Evolutionary conservation across 2,113 vertebrate genomes (phyloP), one percentile per base, ranked within the genome.

Genomic region (Gambusia holbrooki): DNA sequence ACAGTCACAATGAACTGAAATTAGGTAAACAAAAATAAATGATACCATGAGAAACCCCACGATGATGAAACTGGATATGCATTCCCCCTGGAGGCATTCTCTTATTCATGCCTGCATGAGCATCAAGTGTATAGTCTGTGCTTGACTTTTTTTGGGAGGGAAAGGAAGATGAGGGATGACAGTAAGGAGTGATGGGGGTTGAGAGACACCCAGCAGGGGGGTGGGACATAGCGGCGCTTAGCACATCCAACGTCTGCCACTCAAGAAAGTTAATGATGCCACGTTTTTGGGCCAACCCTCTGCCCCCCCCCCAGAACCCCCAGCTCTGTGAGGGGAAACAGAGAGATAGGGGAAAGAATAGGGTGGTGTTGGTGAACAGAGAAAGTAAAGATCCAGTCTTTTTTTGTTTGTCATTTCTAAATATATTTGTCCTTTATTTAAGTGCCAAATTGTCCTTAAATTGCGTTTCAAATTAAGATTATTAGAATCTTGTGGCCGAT

Each of bases 171-270:
- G 62, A 83, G 69, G 69, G 70, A 74, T 86, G 91, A 88, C 87
- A 91, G 81, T 63, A 61, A 83, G 80, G 85, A 88, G 79, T 87
- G 87, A 93, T 88, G 86, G 84, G 82, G 86, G 86, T 82, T 76
- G 88, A 91, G 81, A 78, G 87, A 81, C 77, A 82, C 91, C 91
- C 93, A 90, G 92, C 88, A 84, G 91, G 92, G 78, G 84, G 84
- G 79, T 76, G 79, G 86, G 85, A 85, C 92, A 93, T 82, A 94
- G 93, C 88, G 92, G 83, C 86, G 89, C 90, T 95, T 92, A 83
- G 80, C 95, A 94, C 94, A 81, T 92, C 85, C 93, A 93, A 95
- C 94, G 93, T 84, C 94, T 96, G 96, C 95, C 95, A 96, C 91
- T 95, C 92, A 93, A 93, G 76, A 76, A 90, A 93, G 94, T 92